Percentiles rank a stretch among this genome's conserved stretches.
phyloP scores from a whole-genome alignment of 2,113 vertebrate species.

The Copsychus sechellarum region DNA sequence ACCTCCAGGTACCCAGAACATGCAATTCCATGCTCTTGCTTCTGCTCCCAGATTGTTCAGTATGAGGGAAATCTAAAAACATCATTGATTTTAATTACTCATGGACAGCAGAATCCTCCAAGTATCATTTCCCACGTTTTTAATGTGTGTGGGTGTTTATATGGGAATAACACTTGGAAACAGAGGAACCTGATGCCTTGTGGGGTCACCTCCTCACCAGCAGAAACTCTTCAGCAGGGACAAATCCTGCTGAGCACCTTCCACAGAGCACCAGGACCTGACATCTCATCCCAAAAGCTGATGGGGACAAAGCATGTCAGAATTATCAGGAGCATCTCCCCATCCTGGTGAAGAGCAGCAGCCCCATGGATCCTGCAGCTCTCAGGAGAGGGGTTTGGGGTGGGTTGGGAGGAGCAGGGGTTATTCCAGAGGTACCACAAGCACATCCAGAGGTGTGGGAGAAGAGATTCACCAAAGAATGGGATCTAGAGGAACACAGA shows the following conservation, averaged over 20 bases:
- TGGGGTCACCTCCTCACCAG: not conserved
- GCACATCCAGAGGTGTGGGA: not conserved
- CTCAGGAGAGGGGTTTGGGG: not conserved
- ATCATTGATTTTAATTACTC: accelerated
- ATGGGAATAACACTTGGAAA: not conserved
- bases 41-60: not conserved
- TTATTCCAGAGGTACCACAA: not conserved
- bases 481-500: not conserved
- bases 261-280: accelerated
- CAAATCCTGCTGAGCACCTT: not conserved
- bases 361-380: accelerated
- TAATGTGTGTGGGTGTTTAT: not conserved
- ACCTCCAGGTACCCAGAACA: not conserved
- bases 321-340: not conserved
- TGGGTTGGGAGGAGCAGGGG: not conserved
- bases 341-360: not conserved
- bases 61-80: not conserved
- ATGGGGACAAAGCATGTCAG: accelerated
- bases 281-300: not conserved
- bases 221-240: not conserved
- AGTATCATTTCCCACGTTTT: not conserved
- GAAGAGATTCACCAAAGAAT: not conserved
- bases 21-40: not conserved
- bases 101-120: not conserved
- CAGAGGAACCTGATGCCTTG: not conserved